Evolutionary conservation across 1,140 invertebrate genomes (phyloP).

Genomic region (honey bee (Apis mellifera)): Amel_HAv3.1 CM009936.2:12197001-12197500

Average conservation of each 20-base stretch:
- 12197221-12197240: background rate
- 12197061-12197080: conserved; percentile 64
- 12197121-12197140: conserved; percentile 50
- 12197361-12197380: conserved; percentile 79
- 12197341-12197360: conserved; percentile 82
- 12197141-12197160: conserved; percentile 71
- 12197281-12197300: conserved; percentile 75
- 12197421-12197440: conserved; percentile 66
- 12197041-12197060: conserved; percentile 58
- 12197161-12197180: conserved; percentile 75
- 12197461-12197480: conserved; percentile 5
- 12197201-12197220: conserved; percentile 6
- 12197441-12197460: conserved; percentile 28
- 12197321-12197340: conserved; percentile 78
- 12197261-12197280: conserved; percentile 79
- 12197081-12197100: conserved; percentile 72
- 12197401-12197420: conserved; percentile 71
- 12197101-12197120: conserved; percentile 73
- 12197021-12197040: conserved; percentile 60
- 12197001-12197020: conserved; percentile 77
- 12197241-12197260: conserved; percentile 67
- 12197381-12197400: conserved; percentile 65
- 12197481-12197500: background rate
- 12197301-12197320: conserved; percentile 75
- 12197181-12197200: conserved; percentile 70